Base-by-base conservation (phyloP, 2,797 vertebrate species). In the Euthynnus affinis region DNA sequence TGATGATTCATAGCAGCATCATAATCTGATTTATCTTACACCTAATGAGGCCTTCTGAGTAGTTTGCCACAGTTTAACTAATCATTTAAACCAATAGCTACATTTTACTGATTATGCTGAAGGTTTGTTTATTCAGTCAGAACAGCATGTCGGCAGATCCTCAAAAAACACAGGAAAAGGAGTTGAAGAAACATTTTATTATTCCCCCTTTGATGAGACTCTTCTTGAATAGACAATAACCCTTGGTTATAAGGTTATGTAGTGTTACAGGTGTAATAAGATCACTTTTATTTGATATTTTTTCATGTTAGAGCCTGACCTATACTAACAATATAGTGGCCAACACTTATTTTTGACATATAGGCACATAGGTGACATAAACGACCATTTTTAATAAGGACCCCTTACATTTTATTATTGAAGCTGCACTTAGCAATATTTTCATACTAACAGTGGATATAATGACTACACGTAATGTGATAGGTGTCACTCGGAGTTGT, bases 1-100 rank as follows among this genome's bases (percentile, higher is more conserved):
- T 73, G 69, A 83, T 77, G 84, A 84, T 58, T 79, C 64, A 75
- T 53, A 32, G 27, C 4, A 10, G 76, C 49, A 49, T 42, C 13
- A 25, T 71, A 32, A 64, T 73, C 57, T 69, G 27, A 44, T 49
- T 82, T 18, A 59, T 74, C 14, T 13, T 14, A 23, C 37, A 73
- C 49, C 32, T 4, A 20, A 22, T 32, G n/a, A 63, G 15, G 32
- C 17, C 40, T 15, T 17, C 13, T 40, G 9, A 74, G 48, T 51
- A 51, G 27, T 65, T 60, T 78, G 22, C 25, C 14, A 17, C 18
- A 32, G 37, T 74, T 51, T 55, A 32, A 46, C 49, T 55, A 15
- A 70, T 27, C n/a, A 18, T 44, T 71, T 29, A 65, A 65, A 18
- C 3, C 23, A 58, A 17, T 59, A 2, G 22, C 12, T 17, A 3